These are phyloP conservation scores for Drosophila seclusa DNA, from an alignment of 2,888 invertebrate genomes.

Conservation along the genomic window DNA sequence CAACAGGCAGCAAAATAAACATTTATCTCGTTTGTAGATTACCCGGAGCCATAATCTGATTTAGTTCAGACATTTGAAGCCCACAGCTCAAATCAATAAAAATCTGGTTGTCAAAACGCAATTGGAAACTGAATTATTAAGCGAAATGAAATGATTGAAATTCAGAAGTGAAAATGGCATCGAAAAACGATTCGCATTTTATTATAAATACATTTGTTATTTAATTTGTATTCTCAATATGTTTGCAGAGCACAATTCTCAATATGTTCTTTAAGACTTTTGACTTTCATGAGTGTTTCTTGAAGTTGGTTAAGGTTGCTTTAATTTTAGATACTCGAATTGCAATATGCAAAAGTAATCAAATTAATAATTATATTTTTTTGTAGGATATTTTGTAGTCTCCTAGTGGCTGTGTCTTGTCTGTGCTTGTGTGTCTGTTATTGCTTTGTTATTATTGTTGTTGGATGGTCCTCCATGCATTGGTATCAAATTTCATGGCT, in stretches of 20 bases:
- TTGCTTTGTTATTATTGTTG: slow-evolving; percentile 21
- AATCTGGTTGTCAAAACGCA: background rate
- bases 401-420: background rate
- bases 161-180: background rate
- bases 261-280: background rate
- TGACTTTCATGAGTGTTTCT: background rate
- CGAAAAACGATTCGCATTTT: background rate
- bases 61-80: background rate
- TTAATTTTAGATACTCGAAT: background rate
- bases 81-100: background rate
- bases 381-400: slow-evolving; percentile 19
- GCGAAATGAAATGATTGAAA: background rate
- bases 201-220: background rate
- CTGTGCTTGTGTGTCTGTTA: slow-evolving; percentile 15
- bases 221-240: background rate
- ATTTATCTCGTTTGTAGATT: background rate
- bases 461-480: slow-evolving; percentile 63
- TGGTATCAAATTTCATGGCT: slow-evolving; percentile 78
- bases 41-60: background rate
- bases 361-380: background rate
- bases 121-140: background rate
- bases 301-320: background rate
- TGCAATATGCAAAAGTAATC: background rate
- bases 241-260: background rate
- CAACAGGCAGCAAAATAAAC: background rate